These are phyloP conservation scores for Synanceia verrucosa DNA, from an alignment of 2,797 vertebrate species.

Conservation along the genomic window DNA sequence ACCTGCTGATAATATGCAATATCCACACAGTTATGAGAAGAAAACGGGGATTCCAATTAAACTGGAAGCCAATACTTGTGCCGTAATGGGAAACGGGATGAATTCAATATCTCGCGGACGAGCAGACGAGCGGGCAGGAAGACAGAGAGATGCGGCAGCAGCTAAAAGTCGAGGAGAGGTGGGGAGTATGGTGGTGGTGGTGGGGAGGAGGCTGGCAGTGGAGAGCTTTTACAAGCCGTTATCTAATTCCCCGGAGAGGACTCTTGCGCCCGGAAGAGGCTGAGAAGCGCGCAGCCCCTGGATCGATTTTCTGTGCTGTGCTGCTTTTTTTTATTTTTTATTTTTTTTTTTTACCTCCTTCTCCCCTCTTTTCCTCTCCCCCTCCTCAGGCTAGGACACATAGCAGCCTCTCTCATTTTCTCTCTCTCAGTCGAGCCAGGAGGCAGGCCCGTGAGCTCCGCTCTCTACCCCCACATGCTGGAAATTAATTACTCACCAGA, in stretches of 20 bases:
- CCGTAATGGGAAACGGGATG: constrained; percentile 49
- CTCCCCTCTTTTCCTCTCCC: constrained; percentile 10
- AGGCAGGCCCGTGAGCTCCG: constrained; percentile 69
- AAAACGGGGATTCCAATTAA: constrained; percentile 66
- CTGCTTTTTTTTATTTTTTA: no score
- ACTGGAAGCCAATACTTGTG: constrained; percentile 51
- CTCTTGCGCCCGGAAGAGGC: constrained; percentile 78
- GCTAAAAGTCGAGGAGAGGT: constrained; percentile 47
- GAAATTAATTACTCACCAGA: constrained; percentile 82
- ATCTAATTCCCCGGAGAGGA: constrained; percentile 81
- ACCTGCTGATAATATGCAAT: constrained; percentile 73
- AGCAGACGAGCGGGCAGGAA: constrained; percentile 23
- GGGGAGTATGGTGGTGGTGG: constrained; percentile 37
- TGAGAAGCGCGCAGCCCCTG: constrained; percentile 74
- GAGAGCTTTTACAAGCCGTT: constrained; percentile 81
- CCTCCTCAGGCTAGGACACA: constrained; percentile 53
- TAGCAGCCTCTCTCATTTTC: constrained; percentile 45
- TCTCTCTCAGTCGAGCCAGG: constrained; percentile 35
- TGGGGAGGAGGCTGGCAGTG: constrained; percentile 49
- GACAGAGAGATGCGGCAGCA: constrained; percentile 57
- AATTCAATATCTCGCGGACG: constrained; percentile 60
- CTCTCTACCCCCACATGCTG: constrained; percentile 75
- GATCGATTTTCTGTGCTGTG: constrained; percentile 79
- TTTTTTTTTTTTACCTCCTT: no score
- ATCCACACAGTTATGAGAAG: constrained; percentile 62